These are phyloP conservation scores for Cylloceria caligata DNA, from an alignment of 2,888 invertebrate genomes.

Conservation along the genomic window DNA sequence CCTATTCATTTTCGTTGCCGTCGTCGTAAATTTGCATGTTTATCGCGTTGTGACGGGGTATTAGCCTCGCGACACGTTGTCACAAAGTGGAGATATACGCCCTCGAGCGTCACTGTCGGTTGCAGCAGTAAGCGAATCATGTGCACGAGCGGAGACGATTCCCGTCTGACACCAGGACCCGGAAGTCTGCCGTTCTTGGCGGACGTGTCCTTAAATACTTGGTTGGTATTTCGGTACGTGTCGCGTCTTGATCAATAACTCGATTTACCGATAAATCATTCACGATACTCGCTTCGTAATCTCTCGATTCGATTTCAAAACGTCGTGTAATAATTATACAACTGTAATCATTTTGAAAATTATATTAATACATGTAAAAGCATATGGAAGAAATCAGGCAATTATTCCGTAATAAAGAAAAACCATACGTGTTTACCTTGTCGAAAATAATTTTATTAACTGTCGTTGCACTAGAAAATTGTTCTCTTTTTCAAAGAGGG, in stretches of 20 bases:
- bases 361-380: too few species aligned
- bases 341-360: not conserved
- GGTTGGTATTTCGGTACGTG: constrained; percentile 30
- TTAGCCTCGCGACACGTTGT: not conserved
- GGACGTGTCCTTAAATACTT: constrained; percentile 33
- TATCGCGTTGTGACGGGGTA: constrained; percentile 7
- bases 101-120: not conserved
- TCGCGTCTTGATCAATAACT: constrained; percentile 28
- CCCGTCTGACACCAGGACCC: not conserved
- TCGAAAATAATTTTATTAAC: too few species aligned
- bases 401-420: too few species aligned
- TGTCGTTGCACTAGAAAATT: too few species aligned
- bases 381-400: too few species aligned
- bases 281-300: not conserved
- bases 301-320: not conserved
- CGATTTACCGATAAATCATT: constrained; percentile 14
- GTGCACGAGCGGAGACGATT: not conserved
- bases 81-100: constrained; percentile 15
- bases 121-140: not conserved
- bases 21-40: constrained; percentile 35
- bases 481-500: too few species aligned
- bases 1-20: constrained; percentile 28
- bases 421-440: not conserved
- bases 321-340: not conserved
- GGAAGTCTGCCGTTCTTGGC: constrained; percentile 11